Conservation (phyloP, 2,888 invertebrate genomes). For the Lepetodrilus schrolli region DNA sequence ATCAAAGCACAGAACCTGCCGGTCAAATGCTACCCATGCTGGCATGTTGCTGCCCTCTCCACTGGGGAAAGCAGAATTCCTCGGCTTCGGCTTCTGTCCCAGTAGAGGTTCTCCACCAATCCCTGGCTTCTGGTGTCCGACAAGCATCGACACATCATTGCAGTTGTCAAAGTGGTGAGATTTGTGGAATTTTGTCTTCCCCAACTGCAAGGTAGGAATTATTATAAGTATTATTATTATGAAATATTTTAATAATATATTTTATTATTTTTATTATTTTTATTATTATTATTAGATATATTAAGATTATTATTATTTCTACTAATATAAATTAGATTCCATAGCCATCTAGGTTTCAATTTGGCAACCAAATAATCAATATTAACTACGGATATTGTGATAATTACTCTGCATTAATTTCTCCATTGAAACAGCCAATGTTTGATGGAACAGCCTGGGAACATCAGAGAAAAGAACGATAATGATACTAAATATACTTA, state of each 20-base stretch:
- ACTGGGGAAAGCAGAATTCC: slow-evolving; percentile 84
- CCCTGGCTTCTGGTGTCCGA: slow-evolving; percentile 81
- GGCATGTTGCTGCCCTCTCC: slow-evolving; percentile 86
- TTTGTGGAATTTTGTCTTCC: slow-evolving; percentile 81
- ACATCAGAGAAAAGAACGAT: too few relatives aligned
- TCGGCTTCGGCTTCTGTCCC: slow-evolving; percentile 77
- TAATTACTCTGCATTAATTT: too few relatives aligned
- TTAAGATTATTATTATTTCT: too few relatives aligned
- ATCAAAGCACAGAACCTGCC: slow-evolving; percentile 86
- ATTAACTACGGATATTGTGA: too few relatives aligned
- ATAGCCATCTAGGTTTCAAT: too few relatives aligned
- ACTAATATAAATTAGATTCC: too few relatives aligned
- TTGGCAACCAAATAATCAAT: too few relatives aligned
- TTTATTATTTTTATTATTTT: too few relatives aligned
- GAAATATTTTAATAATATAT: neutral
- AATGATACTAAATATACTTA: too few relatives aligned
- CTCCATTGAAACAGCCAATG: too few relatives aligned
- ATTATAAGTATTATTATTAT: neutral
- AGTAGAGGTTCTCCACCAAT: slow-evolving; percentile 79
- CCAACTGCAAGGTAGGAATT: slow-evolving; percentile 77
- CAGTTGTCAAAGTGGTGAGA: slow-evolving; percentile 80
- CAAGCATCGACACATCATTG: slow-evolving; percentile 75
- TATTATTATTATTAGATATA: too few relatives aligned
- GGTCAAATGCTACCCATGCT: slow-evolving; percentile 90
- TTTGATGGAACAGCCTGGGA: too few relatives aligned